A percentile compares a stretch with the other conserved stretches of the same genome.
Evolutionary conservation across 2,888 invertebrate species (phyloP).

Genomic region (Eupelmus urozonus): DNA sequence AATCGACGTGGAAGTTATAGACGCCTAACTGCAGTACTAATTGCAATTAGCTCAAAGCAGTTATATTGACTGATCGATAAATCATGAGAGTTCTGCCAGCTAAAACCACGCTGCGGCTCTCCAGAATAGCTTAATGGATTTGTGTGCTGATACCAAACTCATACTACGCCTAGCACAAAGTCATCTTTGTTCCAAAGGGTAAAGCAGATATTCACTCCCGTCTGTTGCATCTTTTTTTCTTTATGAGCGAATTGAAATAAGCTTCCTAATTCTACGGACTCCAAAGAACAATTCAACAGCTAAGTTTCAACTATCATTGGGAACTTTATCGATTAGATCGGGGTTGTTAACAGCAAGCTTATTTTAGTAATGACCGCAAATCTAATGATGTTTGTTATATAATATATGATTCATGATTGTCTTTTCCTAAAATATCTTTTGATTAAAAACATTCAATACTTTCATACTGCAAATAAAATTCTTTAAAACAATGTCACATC

Average conservation of each 20-base stretch:
- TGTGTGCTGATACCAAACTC: conserved; percentile 1
- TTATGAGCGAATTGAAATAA: neutral
- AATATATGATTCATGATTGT: no score
- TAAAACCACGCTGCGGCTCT: conserved; percentile 20
- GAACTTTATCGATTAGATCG: neutral
- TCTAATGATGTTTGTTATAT: neutral
- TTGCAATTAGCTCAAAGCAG: conserved; percentile 51
- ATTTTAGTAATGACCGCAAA: no score
- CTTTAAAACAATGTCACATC: no score
- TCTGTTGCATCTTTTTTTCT: neutral
- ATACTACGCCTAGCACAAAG: conserved; percentile 37
- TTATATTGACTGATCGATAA: conserved; percentile 55
- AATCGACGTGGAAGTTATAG: conserved; percentile 9
- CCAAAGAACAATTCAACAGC: conserved; percentile 10
- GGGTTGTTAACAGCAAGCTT: neutral
- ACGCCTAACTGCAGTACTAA: conserved; percentile 47
- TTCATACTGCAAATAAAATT: no score
- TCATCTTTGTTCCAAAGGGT: neutral
- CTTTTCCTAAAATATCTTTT: no score
- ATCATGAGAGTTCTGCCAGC: conserved; percentile 30
- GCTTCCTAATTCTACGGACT: conserved; percentile 25
- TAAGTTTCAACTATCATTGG: neutral
- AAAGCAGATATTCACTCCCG: neutral
- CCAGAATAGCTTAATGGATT: conserved; percentile 2
- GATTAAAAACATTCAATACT: no score